phyloP scores from a whole-genome alignment of 2,888 invertebrate species.

The Melanargia galathea region DNA sequence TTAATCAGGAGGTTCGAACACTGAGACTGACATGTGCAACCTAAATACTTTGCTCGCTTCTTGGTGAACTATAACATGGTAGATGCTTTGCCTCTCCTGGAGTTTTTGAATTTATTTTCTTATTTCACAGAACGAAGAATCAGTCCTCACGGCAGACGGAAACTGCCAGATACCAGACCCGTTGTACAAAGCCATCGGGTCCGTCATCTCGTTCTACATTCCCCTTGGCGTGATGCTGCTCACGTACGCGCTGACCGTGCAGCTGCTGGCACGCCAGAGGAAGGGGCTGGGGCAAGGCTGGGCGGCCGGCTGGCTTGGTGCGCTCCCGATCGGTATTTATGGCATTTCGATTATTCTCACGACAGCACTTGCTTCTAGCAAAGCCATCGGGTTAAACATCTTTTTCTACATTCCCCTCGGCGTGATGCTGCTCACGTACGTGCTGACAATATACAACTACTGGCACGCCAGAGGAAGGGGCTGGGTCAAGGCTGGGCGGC shows the following conservation, averaged over 20 bases:
- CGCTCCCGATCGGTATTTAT: slow-evolving; percentile 80
- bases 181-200: slow-evolving; percentile 94
- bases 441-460: slow-evolving; percentile 63
- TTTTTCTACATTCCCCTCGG: slow-evolving; percentile 97
- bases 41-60: too few relatives aligned
- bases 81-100: too few relatives aligned
- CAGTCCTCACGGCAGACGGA: slow-evolving; percentile 91
- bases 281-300: slow-evolving; percentile 87
- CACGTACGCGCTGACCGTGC: slow-evolving; percentile 96
- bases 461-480: slow-evolving; percentile 92
- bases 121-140: slow-evolving; percentile 88
- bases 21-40: too few relatives aligned
- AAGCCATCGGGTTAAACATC: too few relatives aligned
- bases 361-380: too few relatives aligned
- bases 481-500: slow-evolving; percentile 86
- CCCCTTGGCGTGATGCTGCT: slow-evolving; percentile 96
- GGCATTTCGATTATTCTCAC: slow-evolving; percentile 17
- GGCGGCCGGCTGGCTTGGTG: slow-evolving; percentile 89
- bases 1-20: too few relatives aligned
- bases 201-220: slow-evolving; percentile 97
- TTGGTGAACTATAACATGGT: too few relatives aligned
- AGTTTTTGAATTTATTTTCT: too few relatives aligned
- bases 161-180: slow-evolving; percentile 94
- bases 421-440: slow-evolving; percentile 78
- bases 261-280: slow-evolving; percentile 91